Base-by-base conservation (phyloP, 1,140 invertebrate genomes). In the Eriosoma lanigerum region DNA sequence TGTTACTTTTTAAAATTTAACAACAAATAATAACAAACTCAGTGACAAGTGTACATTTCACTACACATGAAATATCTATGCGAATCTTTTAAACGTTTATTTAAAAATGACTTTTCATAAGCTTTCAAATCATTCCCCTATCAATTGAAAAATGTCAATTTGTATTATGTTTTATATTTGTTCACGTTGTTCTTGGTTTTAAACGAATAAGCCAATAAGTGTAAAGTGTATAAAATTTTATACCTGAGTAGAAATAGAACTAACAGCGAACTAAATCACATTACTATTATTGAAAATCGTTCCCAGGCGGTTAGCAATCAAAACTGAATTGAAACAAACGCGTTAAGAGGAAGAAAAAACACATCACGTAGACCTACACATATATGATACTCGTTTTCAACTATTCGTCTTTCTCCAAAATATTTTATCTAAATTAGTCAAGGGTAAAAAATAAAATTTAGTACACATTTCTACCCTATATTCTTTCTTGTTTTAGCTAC, bases 271-370 rank as follows among this genome's bases (percentile, higher is more conserved):
- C 12, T 60, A 78, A 76, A 78, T 62, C 13, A 15, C 56, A 62
- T 62, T 78, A 78, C 75, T 48, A 38, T 78, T 62, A 78, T 78
- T 78, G 75, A 78, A 78, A 78, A 78, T 78, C 56, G 54, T 60
- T 50, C 75, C 75, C 56, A 15, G 19, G 56, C 29, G 75, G 56
- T 24, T 78, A 62, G 38, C 56, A 78, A 78, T 78, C 75, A 78
- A 78, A 78, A 62, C n/a, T n/a, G 75, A 62, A 78, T 76, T 76
- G 73, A 76, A 60, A 60, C 38, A 58, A 78, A 78, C 75, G 75
- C 29, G 38, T 78, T 60, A 60, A 76, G 56, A 24, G 4, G 26
- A 78, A 12, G 60, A 44, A 38, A 29, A 78, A 24, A 48, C 13
- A 46, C 44, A 46, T 24, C 21, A 0, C 6, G 17, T 68, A 29